A percentile compares a stretch with the other conserved stretches of the same genome.
These are phyloP conservation scores for Opisthocomus hoazin DNA, from an alignment of 2,113 vertebrate species.

Conservation along the genomic window DNA sequence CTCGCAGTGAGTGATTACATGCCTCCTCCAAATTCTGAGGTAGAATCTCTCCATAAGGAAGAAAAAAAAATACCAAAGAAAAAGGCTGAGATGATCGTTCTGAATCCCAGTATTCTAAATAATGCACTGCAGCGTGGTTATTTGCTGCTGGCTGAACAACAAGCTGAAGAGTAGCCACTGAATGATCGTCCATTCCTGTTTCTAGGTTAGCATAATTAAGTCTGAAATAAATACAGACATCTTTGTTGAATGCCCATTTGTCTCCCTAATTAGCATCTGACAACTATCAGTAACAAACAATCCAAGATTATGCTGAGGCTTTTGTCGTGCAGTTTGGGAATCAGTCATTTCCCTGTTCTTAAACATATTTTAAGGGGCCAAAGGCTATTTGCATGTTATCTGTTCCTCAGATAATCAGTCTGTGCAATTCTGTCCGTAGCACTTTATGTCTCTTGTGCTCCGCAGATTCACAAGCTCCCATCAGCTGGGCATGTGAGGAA, in stretches of 20 bases:
- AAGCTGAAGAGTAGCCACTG: background rate
- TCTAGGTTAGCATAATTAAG: background rate
- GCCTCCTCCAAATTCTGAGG: background rate
- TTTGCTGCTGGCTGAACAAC: background rate
- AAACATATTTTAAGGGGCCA: background rate
- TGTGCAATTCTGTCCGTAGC: background rate
- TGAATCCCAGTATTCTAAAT: background rate
- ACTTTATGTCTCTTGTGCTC: background rate
- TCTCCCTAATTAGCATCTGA: background rate
- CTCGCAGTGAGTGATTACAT: conserved; percentile 9
- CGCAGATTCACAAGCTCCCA: background rate
- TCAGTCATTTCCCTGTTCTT: background rate
- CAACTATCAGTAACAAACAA: background rate
- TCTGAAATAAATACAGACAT: background rate
- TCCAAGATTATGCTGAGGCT: background rate
- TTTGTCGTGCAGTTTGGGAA: background rate
- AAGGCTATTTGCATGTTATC: background rate
- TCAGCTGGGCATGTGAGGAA: background rate
- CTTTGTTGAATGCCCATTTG: background rate
- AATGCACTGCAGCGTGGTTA: background rate
- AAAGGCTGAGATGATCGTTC: background rate
- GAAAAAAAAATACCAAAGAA: background rate
- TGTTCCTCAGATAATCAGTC: background rate
- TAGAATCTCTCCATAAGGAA: background rate
- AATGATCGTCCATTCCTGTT: background rate